Evolutionary conservation across 2,888 invertebrate species (phyloP).

Genomic region (Atethmia centrago): DNA sequence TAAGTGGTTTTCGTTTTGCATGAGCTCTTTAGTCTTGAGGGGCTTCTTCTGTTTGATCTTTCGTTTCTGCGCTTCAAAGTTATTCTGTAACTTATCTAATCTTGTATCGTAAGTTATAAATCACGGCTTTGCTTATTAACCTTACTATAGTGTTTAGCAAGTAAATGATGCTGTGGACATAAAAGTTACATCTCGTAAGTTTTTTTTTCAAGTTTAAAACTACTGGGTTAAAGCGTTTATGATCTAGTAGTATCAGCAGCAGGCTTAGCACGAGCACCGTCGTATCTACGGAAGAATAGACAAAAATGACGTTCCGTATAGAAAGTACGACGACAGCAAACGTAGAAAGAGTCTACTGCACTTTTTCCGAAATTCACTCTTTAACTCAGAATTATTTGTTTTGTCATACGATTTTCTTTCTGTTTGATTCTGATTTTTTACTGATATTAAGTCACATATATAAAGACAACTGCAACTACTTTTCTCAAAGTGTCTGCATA

Average conservation of each 20-base stretch:
- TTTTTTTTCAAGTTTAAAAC: not conserved
- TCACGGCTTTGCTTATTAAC: not conserved
- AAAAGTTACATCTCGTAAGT: not conserved
- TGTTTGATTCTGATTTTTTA: too few relatives aligned
- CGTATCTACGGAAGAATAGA: too few relatives aligned
- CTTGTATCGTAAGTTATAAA: not conserved
- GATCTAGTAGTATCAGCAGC: not conserved
- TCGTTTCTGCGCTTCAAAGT: not conserved
- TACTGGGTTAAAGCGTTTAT: not conserved
- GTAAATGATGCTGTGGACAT: not conserved
- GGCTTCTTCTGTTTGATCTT: slow-evolving; percentile 22
- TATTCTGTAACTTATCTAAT: slow-evolving; percentile 15
- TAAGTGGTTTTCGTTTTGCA: slow-evolving; percentile 54
- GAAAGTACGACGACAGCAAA: too few relatives aligned
- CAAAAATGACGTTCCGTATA: too few relatives aligned
- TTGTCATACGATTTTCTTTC: too few relatives aligned
- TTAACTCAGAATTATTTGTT: too few relatives aligned
- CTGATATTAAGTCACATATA: too few relatives aligned
- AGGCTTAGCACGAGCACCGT: too few relatives aligned
- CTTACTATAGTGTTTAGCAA: not conserved
- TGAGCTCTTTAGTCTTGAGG: slow-evolving; percentile 35
- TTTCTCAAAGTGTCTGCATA: too few relatives aligned
- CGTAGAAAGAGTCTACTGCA: too few relatives aligned
- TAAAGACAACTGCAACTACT: too few relatives aligned
- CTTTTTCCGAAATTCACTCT: too few relatives aligned